These are phyloP conservation scores for Heliconius eleuchia DNA, from an alignment of 1,140 invertebrate genomes.

Conservation along the genomic window DNA sequence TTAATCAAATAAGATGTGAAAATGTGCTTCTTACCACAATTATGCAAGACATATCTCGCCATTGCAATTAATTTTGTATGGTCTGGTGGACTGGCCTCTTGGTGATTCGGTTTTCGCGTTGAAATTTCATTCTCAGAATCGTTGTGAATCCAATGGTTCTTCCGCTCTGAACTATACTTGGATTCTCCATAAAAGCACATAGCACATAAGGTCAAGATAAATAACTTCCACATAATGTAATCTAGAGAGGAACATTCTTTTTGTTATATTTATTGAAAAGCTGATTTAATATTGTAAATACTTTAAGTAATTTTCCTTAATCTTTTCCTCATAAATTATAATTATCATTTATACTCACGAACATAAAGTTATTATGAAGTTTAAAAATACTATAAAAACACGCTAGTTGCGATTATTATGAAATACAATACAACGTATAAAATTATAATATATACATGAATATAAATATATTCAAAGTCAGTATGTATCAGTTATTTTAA, in stretches of 20 bases:
- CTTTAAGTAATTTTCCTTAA: not conserved
- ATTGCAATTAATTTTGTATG: constrained; percentile 71
- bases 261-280: not conserved
- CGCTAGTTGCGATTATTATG: too few relatives aligned
- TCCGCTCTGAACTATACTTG: constrained; percentile 32
- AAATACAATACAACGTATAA: too few relatives aligned
- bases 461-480: too few relatives aligned
- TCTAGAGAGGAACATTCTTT: constrained; percentile 2
- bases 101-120: constrained; percentile 37
- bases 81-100: constrained; percentile 57
- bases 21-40: constrained; percentile 53
- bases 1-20: not conserved
- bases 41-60: constrained; percentile 74
- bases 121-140: constrained; percentile 45
- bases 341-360: too few relatives aligned
- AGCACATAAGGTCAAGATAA: constrained; percentile 46
- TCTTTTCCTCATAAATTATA: not conserved
- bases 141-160: constrained; percentile 19
- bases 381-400: too few relatives aligned
- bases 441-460: too few relatives aligned
- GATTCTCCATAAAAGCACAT: constrained; percentile 51
- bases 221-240: constrained; percentile 51
- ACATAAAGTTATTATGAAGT: too few relatives aligned
- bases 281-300: not conserved
- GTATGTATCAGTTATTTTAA: too few relatives aligned